Evolutionary conservation across 2,888 invertebrate species (phyloP).

Genomic region (Drosophila sordidula): DNA sequence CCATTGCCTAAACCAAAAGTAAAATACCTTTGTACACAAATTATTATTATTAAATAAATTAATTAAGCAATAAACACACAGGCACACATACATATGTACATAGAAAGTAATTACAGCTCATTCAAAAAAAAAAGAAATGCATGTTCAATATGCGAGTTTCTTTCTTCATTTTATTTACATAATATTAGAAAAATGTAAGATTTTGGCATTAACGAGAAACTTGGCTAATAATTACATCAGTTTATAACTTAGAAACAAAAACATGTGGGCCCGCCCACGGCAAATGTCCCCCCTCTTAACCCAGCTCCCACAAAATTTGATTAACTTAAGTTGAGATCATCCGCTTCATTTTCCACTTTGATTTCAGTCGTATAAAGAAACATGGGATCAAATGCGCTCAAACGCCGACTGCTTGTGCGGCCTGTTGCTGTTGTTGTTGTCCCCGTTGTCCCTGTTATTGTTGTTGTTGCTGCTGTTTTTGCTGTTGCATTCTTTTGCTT

Average conservation of each 20-base stretch:
- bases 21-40: slow-evolving; percentile 17
- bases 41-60: slow-evolving; percentile 11
- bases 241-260: slow-evolving; percentile 27
- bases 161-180: slow-evolving; percentile 41
- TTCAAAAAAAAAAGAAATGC: slow-evolving; percentile 23
- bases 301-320: neutral
- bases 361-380: slow-evolving; percentile 52
- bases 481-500: slow-evolving; percentile 9
- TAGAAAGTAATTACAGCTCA: slow-evolving; percentile 22
- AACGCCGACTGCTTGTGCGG: slow-evolving; percentile 17
- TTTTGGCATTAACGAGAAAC: slow-evolving; percentile 71
- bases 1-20: slow-evolving; percentile 27
- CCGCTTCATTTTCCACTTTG: slow-evolving; percentile 59
- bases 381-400: slow-evolving; percentile 46
- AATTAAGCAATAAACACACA: slow-evolving; percentile 17
- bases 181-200: slow-evolving; percentile 15
- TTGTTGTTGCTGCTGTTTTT: neutral
- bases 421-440: neutral
- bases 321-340: slow-evolving; percentile 52
- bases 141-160: slow-evolving; percentile 39
- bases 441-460: neutral
- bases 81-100: slow-evolving; percentile 15
- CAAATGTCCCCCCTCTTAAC: neutral
- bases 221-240: slow-evolving; percentile 54
- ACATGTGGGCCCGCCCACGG: slow-evolving; percentile 5